Evolutionary conservation across 2,113 vertebrate genomes (phyloP).

Genomic region (Zosterops hypoxanthus): DNA sequence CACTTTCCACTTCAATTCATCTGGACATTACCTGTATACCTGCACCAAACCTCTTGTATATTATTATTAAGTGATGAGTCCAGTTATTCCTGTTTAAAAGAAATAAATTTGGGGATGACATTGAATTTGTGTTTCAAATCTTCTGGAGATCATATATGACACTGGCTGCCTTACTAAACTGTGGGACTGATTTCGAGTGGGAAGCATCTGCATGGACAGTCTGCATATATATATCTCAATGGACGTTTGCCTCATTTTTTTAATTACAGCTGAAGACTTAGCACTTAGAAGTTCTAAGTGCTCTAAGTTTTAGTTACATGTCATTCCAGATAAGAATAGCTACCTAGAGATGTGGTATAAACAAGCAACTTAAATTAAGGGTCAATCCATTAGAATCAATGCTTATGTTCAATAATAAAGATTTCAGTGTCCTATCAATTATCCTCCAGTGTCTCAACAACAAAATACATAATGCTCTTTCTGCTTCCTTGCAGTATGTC

Average conservation of each 20-base stretch:
- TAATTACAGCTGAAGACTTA: neutral
- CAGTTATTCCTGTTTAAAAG: neutral
- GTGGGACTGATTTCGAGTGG: neutral
- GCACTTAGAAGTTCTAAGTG: neutral
- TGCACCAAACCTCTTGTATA: neutral
- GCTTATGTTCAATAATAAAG: neutral
- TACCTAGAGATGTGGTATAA: neutral
- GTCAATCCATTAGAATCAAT: neutral
- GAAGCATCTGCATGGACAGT: neutral
- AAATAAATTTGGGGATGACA: neutral
- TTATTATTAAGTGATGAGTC: neutral
- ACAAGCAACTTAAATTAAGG: neutral
- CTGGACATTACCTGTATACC: neutral
- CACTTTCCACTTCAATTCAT: neutral
- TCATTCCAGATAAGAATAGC: neutral
- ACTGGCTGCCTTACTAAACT: neutral
- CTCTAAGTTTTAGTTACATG: neutral
- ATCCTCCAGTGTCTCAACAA: neutral
- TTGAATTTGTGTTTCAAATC: neutral
- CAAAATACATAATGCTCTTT: neutral
- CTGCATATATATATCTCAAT: neutral
- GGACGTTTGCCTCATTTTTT: neutral
- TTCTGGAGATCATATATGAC: neutral
- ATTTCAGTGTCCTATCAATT: neutral
- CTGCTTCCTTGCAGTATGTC: neutral